Percentiles rank a stretch among this genome's conserved stretches.
These are phyloP conservation scores for Scartelaos histophorus DNA, from an alignment of 2,113 vertebrate genomes.

Conservation along the genomic window DNA sequence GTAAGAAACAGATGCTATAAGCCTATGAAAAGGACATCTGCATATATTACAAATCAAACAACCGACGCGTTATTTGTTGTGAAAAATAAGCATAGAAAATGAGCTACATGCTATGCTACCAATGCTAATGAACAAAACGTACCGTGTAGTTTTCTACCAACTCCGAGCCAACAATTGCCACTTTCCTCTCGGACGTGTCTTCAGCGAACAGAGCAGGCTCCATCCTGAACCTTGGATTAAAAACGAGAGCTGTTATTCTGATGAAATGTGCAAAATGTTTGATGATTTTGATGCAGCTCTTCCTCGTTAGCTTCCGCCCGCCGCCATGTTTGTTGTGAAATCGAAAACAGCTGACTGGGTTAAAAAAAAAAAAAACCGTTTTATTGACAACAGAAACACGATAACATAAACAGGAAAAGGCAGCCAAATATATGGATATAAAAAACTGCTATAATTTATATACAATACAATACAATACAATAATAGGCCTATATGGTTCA, in stretches of 20 bases:
- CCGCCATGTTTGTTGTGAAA: slow-evolving; percentile 72
- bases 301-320: slow-evolving; percentile 7
- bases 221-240: slow-evolving; percentile 63
- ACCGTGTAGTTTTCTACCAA: slow-evolving; percentile 92
- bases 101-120: background rate
- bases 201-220: slow-evolving; percentile 70
- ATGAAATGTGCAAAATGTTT: background rate
- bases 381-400: slow-evolving; percentile 31
- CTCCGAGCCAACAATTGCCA: slow-evolving; percentile 87
- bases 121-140: slow-evolving; percentile 1
- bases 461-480: too few species aligned
- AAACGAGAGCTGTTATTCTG: background rate
- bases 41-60: background rate
- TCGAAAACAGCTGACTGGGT: slow-evolving; percentile 34
- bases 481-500: too few species aligned
- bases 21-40: too few species aligned
- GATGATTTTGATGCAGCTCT: background rate
- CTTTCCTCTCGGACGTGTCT: slow-evolving; percentile 79
- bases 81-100: background rate
- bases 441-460: too few species aligned
- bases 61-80: background rate
- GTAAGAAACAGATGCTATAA: too few species aligned
- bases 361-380: slow-evolving; percentile 44
- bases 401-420: background rate
- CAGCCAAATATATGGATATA: too few species aligned